These are phyloP conservation scores for Drosophila mayaguana DNA, from an alignment of 2,888 invertebrate genomes.

Conservation along the genomic window DNA sequence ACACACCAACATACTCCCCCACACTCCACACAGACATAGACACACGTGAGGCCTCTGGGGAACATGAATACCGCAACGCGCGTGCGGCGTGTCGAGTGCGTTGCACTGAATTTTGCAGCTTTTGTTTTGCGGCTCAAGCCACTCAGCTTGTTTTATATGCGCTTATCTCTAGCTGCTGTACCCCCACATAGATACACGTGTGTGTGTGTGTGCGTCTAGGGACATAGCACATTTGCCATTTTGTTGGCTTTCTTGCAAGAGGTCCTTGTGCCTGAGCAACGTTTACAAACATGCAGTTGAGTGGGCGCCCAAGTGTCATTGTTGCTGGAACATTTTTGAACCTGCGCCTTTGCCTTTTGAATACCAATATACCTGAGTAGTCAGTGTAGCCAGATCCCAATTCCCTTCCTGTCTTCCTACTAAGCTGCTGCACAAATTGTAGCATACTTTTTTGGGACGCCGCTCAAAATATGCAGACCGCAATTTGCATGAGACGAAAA, in stretches of 20 bases:
- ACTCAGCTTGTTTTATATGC: constrained; percentile 76
- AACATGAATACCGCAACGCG: constrained; percentile 13
- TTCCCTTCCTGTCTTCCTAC: background rate
- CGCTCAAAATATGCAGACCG: constrained; percentile 53
- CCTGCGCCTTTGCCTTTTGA: constrained; percentile 42
- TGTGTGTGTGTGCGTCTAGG: constrained; percentile 18
- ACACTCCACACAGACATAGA: too few relatives aligned
- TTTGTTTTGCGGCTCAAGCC: constrained; percentile 74
- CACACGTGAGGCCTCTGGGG: constrained; percentile 24
- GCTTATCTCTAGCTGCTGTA: constrained; percentile 71
- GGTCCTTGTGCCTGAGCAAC: constrained; percentile 78
- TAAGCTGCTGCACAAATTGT: constrained; percentile 31
- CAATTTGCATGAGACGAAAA: constrained; percentile 60
- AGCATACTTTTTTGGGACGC: constrained; percentile 51
- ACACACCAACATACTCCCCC: constrained; percentile 10
- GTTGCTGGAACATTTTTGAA: constrained; percentile 65
- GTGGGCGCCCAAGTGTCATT: constrained; percentile 74
- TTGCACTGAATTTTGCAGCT: constrained; percentile 80
- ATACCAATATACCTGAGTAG: constrained; percentile 45
- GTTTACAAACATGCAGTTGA: constrained; percentile 79
- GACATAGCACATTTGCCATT: constrained; percentile 51
- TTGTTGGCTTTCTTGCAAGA: constrained; percentile 68
- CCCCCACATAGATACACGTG: constrained; percentile 26
- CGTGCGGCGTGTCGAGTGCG: constrained; percentile 74
- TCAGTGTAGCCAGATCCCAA: background rate